Percentiles rank a stretch among this genome's conserved stretches.
phyloP scores from a whole-genome alignment of 2,888 invertebrate species.

The Flexamia atlantica region DNA sequence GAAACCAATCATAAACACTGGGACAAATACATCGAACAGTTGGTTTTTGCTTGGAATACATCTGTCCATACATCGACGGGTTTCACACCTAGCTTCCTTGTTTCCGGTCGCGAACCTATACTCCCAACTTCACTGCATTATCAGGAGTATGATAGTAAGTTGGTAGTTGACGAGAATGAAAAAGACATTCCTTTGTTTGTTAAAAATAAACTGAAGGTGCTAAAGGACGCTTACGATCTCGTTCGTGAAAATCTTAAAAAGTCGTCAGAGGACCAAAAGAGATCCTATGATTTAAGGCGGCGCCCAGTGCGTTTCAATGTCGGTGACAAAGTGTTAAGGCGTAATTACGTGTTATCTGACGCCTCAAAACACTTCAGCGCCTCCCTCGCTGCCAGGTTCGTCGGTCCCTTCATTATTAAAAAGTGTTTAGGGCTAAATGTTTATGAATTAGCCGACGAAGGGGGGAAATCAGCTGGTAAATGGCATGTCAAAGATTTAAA shows the following conservation, averaged over 20 bases:
- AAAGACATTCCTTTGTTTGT: too few species aligned
- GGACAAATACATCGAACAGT: neutral
- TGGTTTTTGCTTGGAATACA: neutral
- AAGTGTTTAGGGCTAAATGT: conserved; percentile 19
- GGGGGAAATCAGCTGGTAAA: neutral
- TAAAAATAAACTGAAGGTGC: neutral
- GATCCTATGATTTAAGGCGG: neutral
- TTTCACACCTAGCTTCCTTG: neutral
- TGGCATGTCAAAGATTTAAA: conserved; percentile 1
- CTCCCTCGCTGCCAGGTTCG: conserved; percentile 26
- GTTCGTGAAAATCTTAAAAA: neutral
- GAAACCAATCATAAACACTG: neutral
- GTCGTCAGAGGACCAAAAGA: neutral
- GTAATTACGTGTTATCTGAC: conserved; percentile 20
- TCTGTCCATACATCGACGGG: neutral
- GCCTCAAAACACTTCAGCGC: neutral
- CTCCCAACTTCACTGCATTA: neutral
- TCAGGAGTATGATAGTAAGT: neutral
- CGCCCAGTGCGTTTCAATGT: conserved; percentile 37
- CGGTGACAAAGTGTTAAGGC: conserved; percentile 50
- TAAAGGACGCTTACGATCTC: neutral
- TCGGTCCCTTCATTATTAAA: conserved; percentile 51
- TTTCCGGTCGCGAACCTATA: neutral
- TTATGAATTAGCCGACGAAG: conserved; percentile 2
- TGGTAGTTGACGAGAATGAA: neutral